These are phyloP conservation scores for Cephus nigrinus DNA, from an alignment of 2,888 invertebrate genomes.

Conservation along the genomic window DNA sequence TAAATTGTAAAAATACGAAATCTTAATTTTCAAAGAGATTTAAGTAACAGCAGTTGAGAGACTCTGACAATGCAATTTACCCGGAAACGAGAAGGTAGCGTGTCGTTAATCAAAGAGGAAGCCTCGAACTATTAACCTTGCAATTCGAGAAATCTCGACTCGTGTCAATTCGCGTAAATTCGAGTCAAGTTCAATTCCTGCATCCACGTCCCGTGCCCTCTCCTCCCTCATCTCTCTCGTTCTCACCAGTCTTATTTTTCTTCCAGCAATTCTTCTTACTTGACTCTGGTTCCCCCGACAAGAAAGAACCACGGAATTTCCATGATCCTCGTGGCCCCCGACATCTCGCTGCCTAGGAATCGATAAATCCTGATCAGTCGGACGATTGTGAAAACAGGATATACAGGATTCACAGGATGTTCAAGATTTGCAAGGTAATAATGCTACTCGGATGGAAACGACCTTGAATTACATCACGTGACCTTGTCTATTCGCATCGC, in stretches of 20 bases:
- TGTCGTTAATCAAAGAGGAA: slow-evolving; percentile 15
- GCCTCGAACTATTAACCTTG: slow-evolving; percentile 28
- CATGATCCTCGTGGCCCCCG: not conserved
- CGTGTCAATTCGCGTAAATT: not conserved
- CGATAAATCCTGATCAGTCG: not conserved
- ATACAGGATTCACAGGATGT: not conserved
- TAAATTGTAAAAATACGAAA: too few species aligned
- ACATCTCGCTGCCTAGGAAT: not conserved
- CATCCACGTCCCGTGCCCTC: not conserved
- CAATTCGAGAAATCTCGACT: slow-evolving; percentile 20
- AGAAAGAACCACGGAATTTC: not conserved
- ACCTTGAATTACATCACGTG: not conserved
- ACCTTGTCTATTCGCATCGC: not conserved
- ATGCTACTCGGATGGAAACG: not conserved
- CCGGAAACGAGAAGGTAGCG: not conserved
- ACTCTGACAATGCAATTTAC: not conserved
- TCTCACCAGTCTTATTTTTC: not conserved
- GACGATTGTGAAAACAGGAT: not conserved
- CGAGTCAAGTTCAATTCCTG: not conserved
- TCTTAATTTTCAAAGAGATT: not conserved
- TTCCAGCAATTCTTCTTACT: not conserved
- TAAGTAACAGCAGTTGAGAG: not conserved
- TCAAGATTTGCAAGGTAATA: not conserved
- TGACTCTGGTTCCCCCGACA: not conserved
- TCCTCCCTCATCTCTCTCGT: not conserved